phyloP scores from a whole-genome alignment of 2,113 vertebrate genomes.

The Rhea pennata region DNA sequence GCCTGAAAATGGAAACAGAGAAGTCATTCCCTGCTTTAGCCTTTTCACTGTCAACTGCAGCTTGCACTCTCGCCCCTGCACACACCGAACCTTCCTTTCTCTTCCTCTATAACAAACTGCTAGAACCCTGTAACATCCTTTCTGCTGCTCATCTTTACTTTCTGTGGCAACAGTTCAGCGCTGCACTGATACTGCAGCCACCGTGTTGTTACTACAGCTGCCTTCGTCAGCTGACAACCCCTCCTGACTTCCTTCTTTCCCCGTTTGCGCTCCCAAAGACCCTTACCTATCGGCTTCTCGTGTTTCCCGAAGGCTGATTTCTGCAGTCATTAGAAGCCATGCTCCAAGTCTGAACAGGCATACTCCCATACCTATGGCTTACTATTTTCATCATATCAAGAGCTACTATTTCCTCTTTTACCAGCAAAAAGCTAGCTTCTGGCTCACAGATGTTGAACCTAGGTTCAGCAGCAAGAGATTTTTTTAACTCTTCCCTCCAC shows the following conservation, averaged over 20 bases:
- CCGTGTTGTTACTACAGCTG: neutral
- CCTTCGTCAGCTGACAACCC: neutral
- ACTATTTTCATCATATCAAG: neutral
- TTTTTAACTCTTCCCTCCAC: neutral
- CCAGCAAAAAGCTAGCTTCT: neutral
- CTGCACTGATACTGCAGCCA: neutral
- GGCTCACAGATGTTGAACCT: neutral
- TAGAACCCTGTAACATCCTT: neutral
- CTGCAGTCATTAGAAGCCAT: neutral
- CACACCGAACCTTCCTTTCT: neutral
- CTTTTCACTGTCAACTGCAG: neutral
- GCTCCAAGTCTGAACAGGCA: neutral
- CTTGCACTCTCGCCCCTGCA: neutral
- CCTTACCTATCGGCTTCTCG: fast-evolving
- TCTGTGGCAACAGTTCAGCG: neutral
- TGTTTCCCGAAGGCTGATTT: neutral
- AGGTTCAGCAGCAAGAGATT: neutral
- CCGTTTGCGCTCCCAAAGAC: neutral
- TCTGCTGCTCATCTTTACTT: neutral
- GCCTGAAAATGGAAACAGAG: neutral
- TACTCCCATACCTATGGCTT: neutral
- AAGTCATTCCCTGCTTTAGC: neutral
- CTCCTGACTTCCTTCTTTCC: neutral
- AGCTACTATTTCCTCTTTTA: neutral
- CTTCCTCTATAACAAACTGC: neutral